phyloP scores from a whole-genome alignment of 1,140 invertebrate genomes.

The Zaprionus vittiger region DNA sequence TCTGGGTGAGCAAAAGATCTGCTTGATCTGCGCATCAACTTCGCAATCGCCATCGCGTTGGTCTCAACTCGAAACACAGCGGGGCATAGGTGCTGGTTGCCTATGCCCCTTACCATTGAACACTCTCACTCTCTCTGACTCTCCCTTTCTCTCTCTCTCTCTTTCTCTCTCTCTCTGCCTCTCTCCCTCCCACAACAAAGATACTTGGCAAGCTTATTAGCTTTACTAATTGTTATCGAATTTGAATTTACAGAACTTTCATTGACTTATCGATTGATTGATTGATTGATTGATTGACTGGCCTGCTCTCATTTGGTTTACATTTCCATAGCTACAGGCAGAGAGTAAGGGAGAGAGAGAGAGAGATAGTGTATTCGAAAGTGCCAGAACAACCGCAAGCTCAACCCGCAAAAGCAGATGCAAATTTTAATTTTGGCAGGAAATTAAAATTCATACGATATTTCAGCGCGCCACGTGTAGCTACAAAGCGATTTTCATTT shows the following conservation, averaged over 20 bases:
- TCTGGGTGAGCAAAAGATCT: conserved; percentile 32
- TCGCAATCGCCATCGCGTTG: conserved; percentile 33
- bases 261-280: background rate
- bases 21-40: conserved; percentile 18
- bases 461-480: conserved; percentile 17
- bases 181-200: background rate
- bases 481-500: background rate
- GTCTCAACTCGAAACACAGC: background rate
- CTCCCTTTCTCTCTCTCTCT: background rate
- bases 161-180: background rate
- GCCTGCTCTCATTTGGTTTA: too few species aligned
- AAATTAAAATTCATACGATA: conserved; percentile 23
- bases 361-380: background rate
- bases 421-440: conserved; percentile 1
- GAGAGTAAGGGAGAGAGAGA: background rate
- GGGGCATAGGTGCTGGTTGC: background rate
- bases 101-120: background rate
- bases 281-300: background rate
- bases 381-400: background rate
- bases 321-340: background rate
- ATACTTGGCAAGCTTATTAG: background rate
- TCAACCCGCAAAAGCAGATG: background rate
- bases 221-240: conserved; percentile 15
- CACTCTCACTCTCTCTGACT: background rate
- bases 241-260: conserved; percentile 2